Base-by-base conservation (phyloP, 2,888 invertebrate genomes). In the Thymelicus lineola region DNA sequence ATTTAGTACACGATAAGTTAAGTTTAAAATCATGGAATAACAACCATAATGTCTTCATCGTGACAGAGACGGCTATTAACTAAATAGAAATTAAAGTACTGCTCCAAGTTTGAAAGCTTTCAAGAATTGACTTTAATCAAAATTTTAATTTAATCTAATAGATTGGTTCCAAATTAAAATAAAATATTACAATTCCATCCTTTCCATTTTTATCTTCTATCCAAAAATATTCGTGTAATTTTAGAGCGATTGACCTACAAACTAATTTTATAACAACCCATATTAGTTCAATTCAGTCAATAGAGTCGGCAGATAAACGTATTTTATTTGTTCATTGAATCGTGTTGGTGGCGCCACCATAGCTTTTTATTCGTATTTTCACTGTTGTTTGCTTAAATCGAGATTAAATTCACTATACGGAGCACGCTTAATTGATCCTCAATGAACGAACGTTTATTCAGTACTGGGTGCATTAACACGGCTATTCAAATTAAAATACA, bases 331-430 rank as follows among this genome's bases (percentile, higher is more conserved):
- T 9, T 42, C 42, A 15, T 57, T n/a, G 53, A 64, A 64, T 45
- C 45, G 65, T 42, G 65, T 65, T 65, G 45, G 55, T 48, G 53
- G 38, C 53, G 57, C 57, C 57, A 45, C 50, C 14, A n/a, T 65
- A 28, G 45, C 20, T 38, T 55, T 64, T 64, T 64, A 55, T 55
- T 64, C 42, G 55, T 55, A 55, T 64, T 38, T 42, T 36, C 17
- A 28, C 42, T 28, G 28, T 46, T 65, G 57, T 50, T 63, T 63
- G 63, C 35, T 50, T 36, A 38, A 63, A 63, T 17, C 63, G 63
- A 10, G 48, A 57, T 55, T 55, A 55, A 55, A 55, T 55, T 55
- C 55, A 55, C 55, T 28, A 14, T 35, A 20, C 53, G 53, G 7
- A 55, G 28, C 28, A 55, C 55, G 55, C 28, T 55, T 55, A 55